Evolutionary conservation across 2,888 invertebrate genomes (phyloP), one percentile per base, ranked within the genome.

Genomic region (Clunio marinus): DNA sequence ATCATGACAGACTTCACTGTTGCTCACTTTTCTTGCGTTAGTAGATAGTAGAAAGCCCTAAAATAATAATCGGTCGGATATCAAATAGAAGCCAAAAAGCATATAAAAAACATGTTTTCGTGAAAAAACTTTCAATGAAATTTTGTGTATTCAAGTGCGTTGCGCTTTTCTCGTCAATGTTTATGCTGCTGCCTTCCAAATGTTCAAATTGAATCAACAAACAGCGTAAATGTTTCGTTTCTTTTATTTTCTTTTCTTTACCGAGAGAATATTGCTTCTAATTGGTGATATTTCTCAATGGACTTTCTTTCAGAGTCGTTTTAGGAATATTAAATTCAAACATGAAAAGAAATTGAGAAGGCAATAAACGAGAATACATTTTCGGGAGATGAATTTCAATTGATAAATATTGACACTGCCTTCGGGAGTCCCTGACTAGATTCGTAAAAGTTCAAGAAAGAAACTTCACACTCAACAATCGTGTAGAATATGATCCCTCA

Each of bases 31-130:
- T n/a, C n/a, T n/a, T 10, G 15, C n/a, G 10, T 13, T 10, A 10
- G 41, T 41, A 41, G 41, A 41, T 41, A n/a, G 41, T 41, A n/a
- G 41, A 41, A 41, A 41, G 41, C n/a, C 41, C 41, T 41, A 41
- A 41, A 41, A 41, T 41, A 41, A 41, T n/a, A n/a, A n/a, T n/a
- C n/a, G n/a, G n/a, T n/a, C n/a, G n/a, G n/a, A n/a, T 41, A 41
- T 41, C 41, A 41, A 41, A 41, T 41, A 41, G 41, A 41, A 5
- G 41, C n/a, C 41, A 41, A 41, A n/a, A 41, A n/a, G 32, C 32
- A 32, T n/a, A 41, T 41, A 41, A 13, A 41, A n/a, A 41, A 41
- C 7, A 5, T 41, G 41, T 10, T n/a, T 41, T n/a, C 41, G 41
- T 41, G 41, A 41, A 41, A 41, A 41, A 41, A 41, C 41, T 41